These are phyloP conservation scores for Scaptomyza montana DNA, from an alignment of 1,140 invertebrate genomes.

Conservation along the genomic window DNA sequence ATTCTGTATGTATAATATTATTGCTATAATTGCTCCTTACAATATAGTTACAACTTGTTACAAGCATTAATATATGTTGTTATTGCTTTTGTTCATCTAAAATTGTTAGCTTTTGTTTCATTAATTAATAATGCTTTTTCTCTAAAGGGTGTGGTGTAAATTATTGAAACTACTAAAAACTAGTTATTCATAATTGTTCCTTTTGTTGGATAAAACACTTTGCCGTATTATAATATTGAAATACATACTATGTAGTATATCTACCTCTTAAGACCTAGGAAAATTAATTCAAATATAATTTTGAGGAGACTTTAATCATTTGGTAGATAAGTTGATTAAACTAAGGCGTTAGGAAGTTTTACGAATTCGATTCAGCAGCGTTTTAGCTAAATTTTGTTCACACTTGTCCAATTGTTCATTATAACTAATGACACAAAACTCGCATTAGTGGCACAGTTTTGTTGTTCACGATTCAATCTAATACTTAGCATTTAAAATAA, in stretches of 20 bases:
- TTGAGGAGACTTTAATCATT: conserved; percentile 36
- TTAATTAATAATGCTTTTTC: conserved; percentile 33
- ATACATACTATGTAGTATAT: conserved; percentile 26
- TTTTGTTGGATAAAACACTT: conserved; percentile 61
- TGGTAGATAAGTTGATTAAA: conserved; percentile 29
- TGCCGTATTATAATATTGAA: conserved; percentile 24
- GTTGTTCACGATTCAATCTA: conserved; percentile 20
- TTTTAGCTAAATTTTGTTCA: conserved; percentile 61
- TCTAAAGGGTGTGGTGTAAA: conserved; percentile 61
- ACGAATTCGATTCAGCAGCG: conserved; percentile 69
- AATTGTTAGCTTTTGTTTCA: conserved; percentile 64
- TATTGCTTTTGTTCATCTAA: conserved; percentile 70
- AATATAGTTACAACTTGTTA: conserved; percentile 66
- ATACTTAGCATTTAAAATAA: conserved; percentile 52
- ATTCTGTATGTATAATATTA: conserved; percentile 53
- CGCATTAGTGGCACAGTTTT: conserved; percentile 46
- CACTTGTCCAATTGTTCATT: conserved; percentile 72
- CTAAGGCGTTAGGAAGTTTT: conserved; percentile 51
- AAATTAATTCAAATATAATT: conserved; percentile 49
- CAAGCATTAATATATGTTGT: conserved; percentile 65
- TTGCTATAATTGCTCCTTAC: conserved; percentile 68
- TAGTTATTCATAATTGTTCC: conserved; percentile 65
- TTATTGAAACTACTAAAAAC: conserved; percentile 77
- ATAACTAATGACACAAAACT: conserved; percentile 58
- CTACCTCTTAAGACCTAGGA: conserved; percentile 51